These are phyloP conservation scores for Junco hyemalis DNA, from an alignment of 2,113 vertebrate species.

Conservation along the genomic window DNA sequence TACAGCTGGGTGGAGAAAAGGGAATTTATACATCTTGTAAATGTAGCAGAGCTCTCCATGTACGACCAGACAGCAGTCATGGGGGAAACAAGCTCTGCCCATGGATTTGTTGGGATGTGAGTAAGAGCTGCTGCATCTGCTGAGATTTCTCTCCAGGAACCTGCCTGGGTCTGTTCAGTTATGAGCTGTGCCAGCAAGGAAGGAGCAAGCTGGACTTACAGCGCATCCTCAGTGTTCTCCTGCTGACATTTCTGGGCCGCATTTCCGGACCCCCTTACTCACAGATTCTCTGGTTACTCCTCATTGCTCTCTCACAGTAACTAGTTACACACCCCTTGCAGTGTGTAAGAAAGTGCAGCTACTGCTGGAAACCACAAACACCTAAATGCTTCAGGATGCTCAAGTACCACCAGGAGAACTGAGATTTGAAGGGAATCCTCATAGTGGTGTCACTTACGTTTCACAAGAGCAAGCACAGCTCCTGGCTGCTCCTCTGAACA, in stretches of 20 bases:
- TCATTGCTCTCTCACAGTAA: not conserved
- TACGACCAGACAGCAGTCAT: not conserved
- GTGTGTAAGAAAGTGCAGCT: not conserved
- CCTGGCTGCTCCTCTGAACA: not conserved
- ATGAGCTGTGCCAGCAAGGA: not conserved
- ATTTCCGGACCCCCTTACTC: not conserved
- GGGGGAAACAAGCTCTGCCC: not conserved
- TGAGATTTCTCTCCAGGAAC: not conserved
- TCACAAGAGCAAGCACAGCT: not conserved
- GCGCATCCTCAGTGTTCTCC: not conserved
- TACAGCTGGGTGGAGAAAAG: not conserved
- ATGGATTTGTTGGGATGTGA: not conserved
- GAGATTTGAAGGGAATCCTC: not conserved
- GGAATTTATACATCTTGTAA: not conserved
- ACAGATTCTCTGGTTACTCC: not conserved
- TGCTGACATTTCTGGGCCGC: not conserved
- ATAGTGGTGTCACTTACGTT: rapidly evolving
- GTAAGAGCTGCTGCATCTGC: not conserved
- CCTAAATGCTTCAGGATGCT: not conserved
- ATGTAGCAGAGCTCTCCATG: not conserved
- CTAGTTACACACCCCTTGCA: not conserved
- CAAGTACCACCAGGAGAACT: not conserved
- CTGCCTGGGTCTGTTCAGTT: rapidly evolving
- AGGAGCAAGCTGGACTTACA: not conserved
- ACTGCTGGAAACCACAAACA: not conserved